Conservation (phyloP, 1,140 invertebrate genomes). For the Ips typographus region DNA sequence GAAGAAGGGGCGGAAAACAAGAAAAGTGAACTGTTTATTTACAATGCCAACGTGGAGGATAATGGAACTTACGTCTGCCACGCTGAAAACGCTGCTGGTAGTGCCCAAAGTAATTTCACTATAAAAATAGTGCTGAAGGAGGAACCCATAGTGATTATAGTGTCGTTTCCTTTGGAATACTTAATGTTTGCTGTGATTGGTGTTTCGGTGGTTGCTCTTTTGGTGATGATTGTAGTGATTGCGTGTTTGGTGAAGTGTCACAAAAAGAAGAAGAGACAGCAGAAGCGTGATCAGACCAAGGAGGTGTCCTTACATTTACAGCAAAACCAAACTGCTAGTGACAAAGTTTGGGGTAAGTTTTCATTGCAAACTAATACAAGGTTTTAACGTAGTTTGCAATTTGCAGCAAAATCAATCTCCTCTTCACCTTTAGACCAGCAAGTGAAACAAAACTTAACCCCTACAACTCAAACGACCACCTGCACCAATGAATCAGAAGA, state of each 20-base stretch:
- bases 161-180: slow-evolving; percentile 67
- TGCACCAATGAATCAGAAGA: slow-evolving; percentile 25
- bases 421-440: slow-evolving; percentile 30
- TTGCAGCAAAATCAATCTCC: slow-evolving; percentile 22
- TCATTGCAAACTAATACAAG: background rate
- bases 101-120: slow-evolving; percentile 73
- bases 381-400: background rate
- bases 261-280: slow-evolving; percentile 49
- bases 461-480: slow-evolving; percentile 25
- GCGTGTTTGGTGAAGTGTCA: slow-evolving; percentile 62
- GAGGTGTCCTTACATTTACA: slow-evolving; percentile 19
- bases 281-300: slow-evolving; percentile 41
- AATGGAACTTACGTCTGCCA: slow-evolving; percentile 81
- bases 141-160: slow-evolving; percentile 65
- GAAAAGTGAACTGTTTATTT: slow-evolving; percentile 73
- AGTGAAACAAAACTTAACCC: slow-evolving; percentile 27
- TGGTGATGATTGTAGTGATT: slow-evolving; percentile 63
- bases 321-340: slow-evolving; percentile 37
- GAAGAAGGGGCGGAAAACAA: slow-evolving; percentile 71
- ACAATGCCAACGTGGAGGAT: slow-evolving; percentile 70
- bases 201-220: slow-evolving; percentile 56
- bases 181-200: slow-evolving; percentile 65
- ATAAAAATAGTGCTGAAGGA: slow-evolving; percentile 72
- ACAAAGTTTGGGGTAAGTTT: slow-evolving; percentile 32
- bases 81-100: slow-evolving; percentile 80